These are phyloP conservation scores for Helarctos malayanus DNA, from an alignment of 2,797 vertebrate species.

Conservation along the genomic window DNA sequence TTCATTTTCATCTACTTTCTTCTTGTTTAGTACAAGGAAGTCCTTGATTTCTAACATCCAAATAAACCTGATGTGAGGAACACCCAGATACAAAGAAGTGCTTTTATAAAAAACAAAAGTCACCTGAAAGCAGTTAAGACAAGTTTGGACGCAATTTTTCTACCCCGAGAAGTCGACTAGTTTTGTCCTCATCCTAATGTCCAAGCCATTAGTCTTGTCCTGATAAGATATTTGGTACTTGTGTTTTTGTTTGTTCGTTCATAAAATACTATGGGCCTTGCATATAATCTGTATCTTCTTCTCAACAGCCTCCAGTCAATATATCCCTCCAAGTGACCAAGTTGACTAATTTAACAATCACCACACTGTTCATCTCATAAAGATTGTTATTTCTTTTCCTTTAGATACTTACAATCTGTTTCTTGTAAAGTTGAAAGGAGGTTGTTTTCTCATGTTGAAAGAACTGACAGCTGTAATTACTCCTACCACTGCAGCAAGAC, in stretches of 20 bases:
- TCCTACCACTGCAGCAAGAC: constrained; percentile 41
- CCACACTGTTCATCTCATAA: constrained; percentile 62
- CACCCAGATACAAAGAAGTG: constrained; percentile 66
- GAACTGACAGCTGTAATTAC: constrained; percentile 81
- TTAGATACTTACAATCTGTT: constrained; percentile 80
- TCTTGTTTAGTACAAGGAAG: constrained; percentile 71
- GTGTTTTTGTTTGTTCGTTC: constrained; percentile 59
- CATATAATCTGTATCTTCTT: constrained; percentile 63
- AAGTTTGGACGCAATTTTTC: constrained; percentile 32
- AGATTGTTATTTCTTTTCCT: constrained; percentile 71
- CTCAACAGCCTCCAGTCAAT: constrained; percentile 52
- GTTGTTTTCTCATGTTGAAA: constrained; percentile 82
- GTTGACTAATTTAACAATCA: constrained; percentile 77
- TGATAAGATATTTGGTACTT: constrained; percentile 42
- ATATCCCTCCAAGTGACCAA: constrained; percentile 18
- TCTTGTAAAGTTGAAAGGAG: constrained; percentile 81
- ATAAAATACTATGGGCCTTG: constrained; percentile 57
- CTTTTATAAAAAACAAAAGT: constrained; percentile 61
- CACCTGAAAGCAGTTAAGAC: constrained; percentile 73
- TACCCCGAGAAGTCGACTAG: not conserved
- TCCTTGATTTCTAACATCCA: constrained; percentile 64
- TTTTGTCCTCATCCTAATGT: not conserved
- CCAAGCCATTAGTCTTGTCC: not conserved
- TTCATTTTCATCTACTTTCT: constrained; percentile 60
- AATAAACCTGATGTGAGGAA: constrained; percentile 77